Percentiles rank a stretch among this genome's conserved stretches.
These are phyloP conservation scores for Artemia sinica DNA, from an alignment of 2,888 invertebrate genomes.

Conservation along the genomic window DNA sequence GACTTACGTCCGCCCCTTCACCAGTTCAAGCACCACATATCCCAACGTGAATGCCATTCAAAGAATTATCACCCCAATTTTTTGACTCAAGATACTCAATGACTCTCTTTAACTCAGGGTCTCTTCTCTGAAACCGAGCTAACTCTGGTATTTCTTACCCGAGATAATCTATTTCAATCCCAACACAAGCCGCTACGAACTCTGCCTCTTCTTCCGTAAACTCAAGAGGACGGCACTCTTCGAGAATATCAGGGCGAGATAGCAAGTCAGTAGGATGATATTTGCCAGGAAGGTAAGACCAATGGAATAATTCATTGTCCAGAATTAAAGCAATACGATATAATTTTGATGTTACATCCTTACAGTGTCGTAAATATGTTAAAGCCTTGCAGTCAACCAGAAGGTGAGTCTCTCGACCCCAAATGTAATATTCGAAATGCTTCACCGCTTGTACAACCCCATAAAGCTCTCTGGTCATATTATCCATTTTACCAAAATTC, in stretches of 20 bases:
- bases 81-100: no score
- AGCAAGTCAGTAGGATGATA: no score
- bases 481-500: neutral
- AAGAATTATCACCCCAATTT: no score
- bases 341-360: neutral
- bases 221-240: neutral
- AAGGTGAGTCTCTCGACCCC: neutral
- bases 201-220: neutral
- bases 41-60: no score
- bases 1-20: no score
- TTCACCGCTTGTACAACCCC: neutral
- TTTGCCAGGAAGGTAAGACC: no score
- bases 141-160: neutral
- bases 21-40: no score
- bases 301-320: no score
- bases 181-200: neutral
- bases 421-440: conserved; percentile 6
- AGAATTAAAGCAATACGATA: neutral
- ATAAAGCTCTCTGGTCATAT: neutral
- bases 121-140: neutral
- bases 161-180: neutral
- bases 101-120: no score
- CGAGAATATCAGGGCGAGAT: neutral
- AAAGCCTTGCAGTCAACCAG: neutral
- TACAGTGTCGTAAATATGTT: neutral